Evolutionary conservation across 2,113 vertebrate species (phyloP).

Genomic region (Ardeotis arabs): DNA sequence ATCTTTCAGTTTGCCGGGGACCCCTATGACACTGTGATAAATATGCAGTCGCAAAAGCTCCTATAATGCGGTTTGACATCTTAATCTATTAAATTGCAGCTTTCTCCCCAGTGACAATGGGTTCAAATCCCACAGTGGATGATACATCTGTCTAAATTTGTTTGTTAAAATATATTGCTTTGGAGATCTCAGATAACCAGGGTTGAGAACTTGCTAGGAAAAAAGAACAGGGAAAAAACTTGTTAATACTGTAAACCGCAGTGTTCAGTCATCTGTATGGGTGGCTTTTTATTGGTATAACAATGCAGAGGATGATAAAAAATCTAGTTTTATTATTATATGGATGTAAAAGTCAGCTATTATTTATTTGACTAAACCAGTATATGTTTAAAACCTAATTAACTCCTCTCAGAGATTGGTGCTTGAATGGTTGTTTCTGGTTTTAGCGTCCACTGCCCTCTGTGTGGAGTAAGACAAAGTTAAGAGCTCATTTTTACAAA

Average conservation of each 20-base stretch:
- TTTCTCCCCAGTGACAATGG: conserved; percentile 47
- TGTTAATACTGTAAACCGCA: not conserved
- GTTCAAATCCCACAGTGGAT: conserved; percentile 30
- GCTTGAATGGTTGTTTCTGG: not conserved
- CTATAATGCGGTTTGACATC: conserved; percentile 66
- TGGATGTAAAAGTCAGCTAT: not conserved
- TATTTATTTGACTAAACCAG: not conserved
- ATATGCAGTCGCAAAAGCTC: conserved; percentile 61
- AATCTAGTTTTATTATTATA: not conserved
- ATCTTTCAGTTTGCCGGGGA: conserved; percentile 60
- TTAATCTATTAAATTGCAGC: conserved; percentile 69
- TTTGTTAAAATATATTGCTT: conserved; percentile 38
- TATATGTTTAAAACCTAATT: not conserved
- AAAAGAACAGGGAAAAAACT: not conserved
- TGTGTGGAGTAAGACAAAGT: not conserved
- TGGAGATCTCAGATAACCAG: conserved; percentile 24
- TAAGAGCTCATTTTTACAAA: not conserved
- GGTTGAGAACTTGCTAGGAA: not conserved
- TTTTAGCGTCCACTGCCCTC: not conserved
- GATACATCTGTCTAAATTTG: conserved; percentile 29
- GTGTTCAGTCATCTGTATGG: not conserved
- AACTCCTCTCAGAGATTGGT: not conserved
- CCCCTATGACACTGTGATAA: conserved; percentile 63
- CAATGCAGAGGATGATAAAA: not conserved
- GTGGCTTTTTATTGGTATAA: not conserved